These are phyloP conservation scores for Poeciliopsis occidentalis DNA, from an alignment of 2,113 vertebrate species.

Conservation along the genomic window DNA sequence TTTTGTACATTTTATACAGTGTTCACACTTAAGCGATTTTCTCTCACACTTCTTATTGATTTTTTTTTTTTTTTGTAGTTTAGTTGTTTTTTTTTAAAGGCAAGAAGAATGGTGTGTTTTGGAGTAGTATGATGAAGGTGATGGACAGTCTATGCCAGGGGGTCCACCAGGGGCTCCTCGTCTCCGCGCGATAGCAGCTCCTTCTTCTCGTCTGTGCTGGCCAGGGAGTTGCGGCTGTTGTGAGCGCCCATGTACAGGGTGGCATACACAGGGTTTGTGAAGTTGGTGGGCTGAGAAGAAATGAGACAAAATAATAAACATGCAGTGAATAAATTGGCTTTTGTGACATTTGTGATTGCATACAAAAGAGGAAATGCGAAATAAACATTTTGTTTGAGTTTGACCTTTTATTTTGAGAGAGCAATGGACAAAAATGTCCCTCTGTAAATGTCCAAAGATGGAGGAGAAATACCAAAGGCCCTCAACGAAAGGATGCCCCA, in stretches of 20 bases:
- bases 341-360: too few species aligned
- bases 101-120: conserved; percentile 66
- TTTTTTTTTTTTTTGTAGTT: conserved; percentile 29
- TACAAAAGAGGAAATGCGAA: too few species aligned
- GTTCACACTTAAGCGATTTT: conserved; percentile 78
- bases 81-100: conserved; percentile 73
- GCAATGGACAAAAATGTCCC: too few species aligned
- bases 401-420: not conserved
- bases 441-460: not conserved
- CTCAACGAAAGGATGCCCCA: not conserved
- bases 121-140: conserved; percentile 43
- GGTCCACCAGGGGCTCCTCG: conserved; percentile 90
- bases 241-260: conserved; percentile 97
- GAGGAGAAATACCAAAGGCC: not conserved
- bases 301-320: not conserved
- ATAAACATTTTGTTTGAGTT: not conserved
- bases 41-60: conserved; percentile 56
- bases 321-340: too few species aligned
- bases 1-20: conserved; percentile 98
- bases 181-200: conserved; percentile 91
- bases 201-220: conserved; percentile 97
- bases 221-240: conserved; percentile 93
- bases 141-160: conserved; percentile 83
- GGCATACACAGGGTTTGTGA: conserved; percentile 97
- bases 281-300: conserved; percentile 90